Base-by-base conservation (phyloP, 2,888 invertebrate genomes). In the Glomeris marginata region DNA sequence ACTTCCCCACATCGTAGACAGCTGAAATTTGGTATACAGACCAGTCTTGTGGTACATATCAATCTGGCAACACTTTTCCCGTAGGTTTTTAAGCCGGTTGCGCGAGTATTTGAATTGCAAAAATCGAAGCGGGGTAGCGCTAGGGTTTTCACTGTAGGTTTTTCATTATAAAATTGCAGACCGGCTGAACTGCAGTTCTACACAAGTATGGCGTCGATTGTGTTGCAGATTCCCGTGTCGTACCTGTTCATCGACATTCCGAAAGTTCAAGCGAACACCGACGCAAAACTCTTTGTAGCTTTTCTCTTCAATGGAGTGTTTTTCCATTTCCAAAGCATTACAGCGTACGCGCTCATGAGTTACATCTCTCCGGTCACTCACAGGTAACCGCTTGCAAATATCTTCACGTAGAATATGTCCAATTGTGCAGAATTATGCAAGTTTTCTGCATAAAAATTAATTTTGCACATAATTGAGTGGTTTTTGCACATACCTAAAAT, bases 331-430 rank as follows among this genome's bases (percentile, higher is more conserved):
- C 84, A 84, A 74, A 81, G 80, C 63, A 80, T 83, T 60, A 79
- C 80, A 41, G 82, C 82, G 5, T 83, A 82, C 64, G 80, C 81
- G 53, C 73, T 83, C 54, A 81, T 84, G 79, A 79, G 79, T 62
- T 81, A 80, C 61, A 81, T 84, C 62, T 81, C 80, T 64, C 82
- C 83, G 21, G 81, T 84, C 15, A 83, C 83, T 28, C 81, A 84
- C 63, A 79, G 80, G 80, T 80, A 69, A 58, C 55, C 16, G 13
- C 28, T 50, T 22, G 20, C n/a, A n/a, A 16, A 11, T 11, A 36
- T 11, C 36, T 13, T 36, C 36, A 36, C 11, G 36, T 36, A 36
- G 13, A 36, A n/a, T n/a, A n/a, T n/a, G n/a, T n/a, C n/a, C n/a
- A n/a, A n/a, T n/a, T n/a, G n/a, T n/a, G n/a, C n/a, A n/a, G n/a